Conservation (phyloP, 1,140 invertebrate genomes). For the Pollicipes pollicipes region DNA sequence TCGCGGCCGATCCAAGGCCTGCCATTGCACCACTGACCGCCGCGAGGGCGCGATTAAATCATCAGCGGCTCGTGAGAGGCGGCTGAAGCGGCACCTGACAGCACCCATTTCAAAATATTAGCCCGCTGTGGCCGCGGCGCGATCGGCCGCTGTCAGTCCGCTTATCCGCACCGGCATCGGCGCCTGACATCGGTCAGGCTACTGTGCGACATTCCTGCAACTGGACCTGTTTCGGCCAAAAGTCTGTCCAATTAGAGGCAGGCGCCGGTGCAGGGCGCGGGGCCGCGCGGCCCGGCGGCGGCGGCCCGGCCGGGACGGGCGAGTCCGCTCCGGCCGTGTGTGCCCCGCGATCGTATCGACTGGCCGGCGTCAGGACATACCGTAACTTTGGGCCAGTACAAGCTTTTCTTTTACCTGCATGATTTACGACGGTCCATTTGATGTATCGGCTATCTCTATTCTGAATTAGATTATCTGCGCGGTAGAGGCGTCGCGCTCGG, state of each 20-base stretch:
- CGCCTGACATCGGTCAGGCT: background rate
- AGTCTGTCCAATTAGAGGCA: background rate
- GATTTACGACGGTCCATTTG: too few relatives aligned
- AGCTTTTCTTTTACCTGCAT: too few relatives aligned
- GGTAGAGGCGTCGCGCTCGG: too few relatives aligned
- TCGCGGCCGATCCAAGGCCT: background rate
- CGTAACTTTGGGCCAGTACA: too few relatives aligned
- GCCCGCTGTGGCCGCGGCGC: too few relatives aligned
- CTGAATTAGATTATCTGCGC: background rate
- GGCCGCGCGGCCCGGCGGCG: constrained; percentile 3
- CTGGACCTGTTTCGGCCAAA: background rate
- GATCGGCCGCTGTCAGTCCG: background rate
- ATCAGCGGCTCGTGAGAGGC: background rate
- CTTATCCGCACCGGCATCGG: background rate
- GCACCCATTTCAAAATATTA: background rate
- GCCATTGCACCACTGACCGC: background rate
- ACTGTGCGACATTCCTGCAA: background rate
- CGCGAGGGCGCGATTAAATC: background rate
- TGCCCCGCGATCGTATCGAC: too few relatives aligned
- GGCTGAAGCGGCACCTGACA: background rate
- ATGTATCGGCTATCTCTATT: background rate
- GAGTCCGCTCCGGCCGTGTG: constrained; percentile 3
- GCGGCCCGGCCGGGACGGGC: constrained; percentile 8
- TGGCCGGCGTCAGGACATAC: too few relatives aligned
- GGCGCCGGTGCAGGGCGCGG: too few relatives aligned